Evolutionary conservation across 2,888 invertebrate species (phyloP), one percentile per base, ranked within the genome.

Genomic region (Synergus itoensis): DNA sequence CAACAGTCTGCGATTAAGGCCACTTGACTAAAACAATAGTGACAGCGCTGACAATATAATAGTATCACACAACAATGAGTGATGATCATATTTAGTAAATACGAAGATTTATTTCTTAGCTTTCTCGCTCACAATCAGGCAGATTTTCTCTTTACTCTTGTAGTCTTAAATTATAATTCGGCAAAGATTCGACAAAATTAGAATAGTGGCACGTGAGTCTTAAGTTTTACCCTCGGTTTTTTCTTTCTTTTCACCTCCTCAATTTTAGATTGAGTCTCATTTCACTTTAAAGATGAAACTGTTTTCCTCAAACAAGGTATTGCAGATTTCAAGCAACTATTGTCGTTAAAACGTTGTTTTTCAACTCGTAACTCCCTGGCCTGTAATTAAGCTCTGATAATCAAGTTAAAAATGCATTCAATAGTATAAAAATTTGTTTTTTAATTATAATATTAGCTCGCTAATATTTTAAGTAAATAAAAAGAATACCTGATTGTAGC

Each of bases 401-500:
- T 73, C n/a, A 40, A 73, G n/a, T 73, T 36, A 73, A 36, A 53
- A n/a, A 53, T 28, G n/a, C 11, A 40, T 65, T 65, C 18, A 60
- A 60, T 8, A 18, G n/a, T 18, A 57, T 60, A 12, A 18, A 14
- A 60, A 60, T 28, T 3, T 21, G 21, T 60, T 21, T 60, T 21
- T 21, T 28, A 21, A 60, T 21, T 21, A 28, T 57, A 57, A 57
- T 8, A 16, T 7, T 16, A 11, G 2, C 12, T 14, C 4, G 12
- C 45, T 4, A 8, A 14, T 45, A 12, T n/a, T 5, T 8, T 0
- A 53, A 53, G 14, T 53, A 36, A 48, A 40, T 69, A 11, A 40
- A 28, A 69, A 48, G 18, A 77, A 84, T 88, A 91, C 92, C 91
- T 91, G 84, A 91, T 91, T 53, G 91, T 91, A 48, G 90, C 91